Base-by-base conservation (phyloP, 1,140 invertebrate species). In the Papilio xuthus region DNA sequence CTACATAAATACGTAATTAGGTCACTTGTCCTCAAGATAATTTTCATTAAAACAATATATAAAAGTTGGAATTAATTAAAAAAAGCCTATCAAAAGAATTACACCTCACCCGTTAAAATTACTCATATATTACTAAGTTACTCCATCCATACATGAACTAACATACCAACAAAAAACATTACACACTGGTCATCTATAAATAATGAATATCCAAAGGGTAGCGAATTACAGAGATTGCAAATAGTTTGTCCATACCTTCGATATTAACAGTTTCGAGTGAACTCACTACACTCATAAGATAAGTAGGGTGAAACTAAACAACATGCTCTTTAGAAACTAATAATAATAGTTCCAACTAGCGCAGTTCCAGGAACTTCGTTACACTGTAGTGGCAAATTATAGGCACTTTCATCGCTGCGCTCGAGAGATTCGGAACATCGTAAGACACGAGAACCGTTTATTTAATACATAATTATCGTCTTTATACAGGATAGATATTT, bases 321-420 rank as follows among this genome's bases (percentile, higher is more conserved):
- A 67, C 60, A 67, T 28, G 26, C 26, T 67, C 60, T 67, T 67
- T 67, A 67, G 60, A 67, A 67, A 67, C 60, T 67, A 67, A 67
- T 67, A 67, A 67, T 67, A 67, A 67, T 67, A 67, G 60, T 28
- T 67, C 23, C 12, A 67, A 67, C 26, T 67, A 32, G 60, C 60
- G 10, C 60, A 67, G 60, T 67, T 67, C 60, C 26, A 67, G 60
- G 60, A 67, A 67, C 23, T 67, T 67, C 60, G 60, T 67, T 26
- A 67, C 60, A 67, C 12, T 32, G 13, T 67, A 26, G 60, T 67
- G 60, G 60, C 60, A 67, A 67, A 67, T 67, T 67, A 32, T 67
- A 28, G 23, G 23, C 60, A 67, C 60, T 67, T 67, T 67, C 60
- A 15, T 67, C 60, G 60, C 60, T 67, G 60, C 60, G 60, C 60